Base-by-base conservation (phyloP, 2,888 invertebrate species). In the Xestobium rufovillosum region DNA sequence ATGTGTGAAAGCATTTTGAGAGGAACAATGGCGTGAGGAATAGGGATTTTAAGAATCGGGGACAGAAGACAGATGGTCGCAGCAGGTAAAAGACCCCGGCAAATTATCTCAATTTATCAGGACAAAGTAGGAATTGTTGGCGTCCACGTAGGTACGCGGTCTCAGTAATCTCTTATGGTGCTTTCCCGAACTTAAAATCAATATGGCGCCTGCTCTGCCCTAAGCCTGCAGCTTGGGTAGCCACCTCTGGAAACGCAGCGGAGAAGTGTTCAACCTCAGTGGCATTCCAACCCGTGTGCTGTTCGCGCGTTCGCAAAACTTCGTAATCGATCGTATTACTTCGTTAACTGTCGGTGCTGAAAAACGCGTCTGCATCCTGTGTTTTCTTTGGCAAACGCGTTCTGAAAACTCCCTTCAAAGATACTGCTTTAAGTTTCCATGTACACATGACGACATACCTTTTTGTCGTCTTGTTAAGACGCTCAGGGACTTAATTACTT, bases 121-220 rank as follows among this genome's bases (percentile, higher is more conserved):
- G 45, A 47, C 44, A 47, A 48, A 48, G 48, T 45, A 42, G 42
- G 44, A 44, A 41, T 43, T 41, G 42, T 42, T 43, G 50, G 50
- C 44, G 33, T 34, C 31, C n/a, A 34, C 34, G 30, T 51, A 51
- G 48, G 49, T 49, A 47, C 45, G 47, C 51, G 48, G 49, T 49
- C 50, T 43, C 42, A n/a, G 45, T 39, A 45, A 43, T 45, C 38
- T 43, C 43, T 43, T 41, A 31, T n/a, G n/a, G n/a, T n/a, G n/a
- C n/a, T n/a, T n/a, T n/a, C 12, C 30, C 42, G 48, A 54, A 56
- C 50, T 62, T 63, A 65, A 65, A 65, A 65, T 65, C 65, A 65
- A 65, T 65, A 65, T 63, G 63, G 63, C 63, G 63, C 64, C 53
- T 63, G 64, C 63, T 61, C 63, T 54, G 56, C 59, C 29, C 13